Percentiles rank a stretch among this genome's conserved stretches.
Conservation (phyloP, 2,888 invertebrate genomes). For the Rhagium mordax region DNA sequence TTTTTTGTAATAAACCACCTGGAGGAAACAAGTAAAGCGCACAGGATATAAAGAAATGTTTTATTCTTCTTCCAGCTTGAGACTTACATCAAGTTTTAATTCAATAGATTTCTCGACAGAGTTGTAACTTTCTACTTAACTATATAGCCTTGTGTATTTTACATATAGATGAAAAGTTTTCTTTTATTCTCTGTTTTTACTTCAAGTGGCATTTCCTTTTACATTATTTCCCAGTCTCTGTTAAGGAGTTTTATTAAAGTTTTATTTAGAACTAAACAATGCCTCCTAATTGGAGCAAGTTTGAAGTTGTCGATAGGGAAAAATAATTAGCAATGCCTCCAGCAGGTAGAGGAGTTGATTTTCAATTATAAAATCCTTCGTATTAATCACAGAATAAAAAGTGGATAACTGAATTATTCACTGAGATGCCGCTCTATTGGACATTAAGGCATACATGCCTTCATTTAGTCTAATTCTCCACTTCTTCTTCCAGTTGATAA, state of each 20-base stretch:
- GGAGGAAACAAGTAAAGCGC: background rate
- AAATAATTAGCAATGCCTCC: no score
- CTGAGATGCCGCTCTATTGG: no score
- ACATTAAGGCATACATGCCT: no score
- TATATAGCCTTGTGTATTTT: background rate
- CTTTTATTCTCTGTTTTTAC: background rate
- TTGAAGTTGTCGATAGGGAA: no score
- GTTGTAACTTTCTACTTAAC: constrained; percentile 8
- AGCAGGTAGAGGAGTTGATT: no score
- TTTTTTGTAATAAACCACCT: no score
- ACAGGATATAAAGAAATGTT: background rate
- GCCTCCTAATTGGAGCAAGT: background rate
- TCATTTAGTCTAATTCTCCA: no score
- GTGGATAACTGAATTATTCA: no score
- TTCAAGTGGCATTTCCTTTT: background rate
- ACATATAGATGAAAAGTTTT: background rate
- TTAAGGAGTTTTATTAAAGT: background rate
- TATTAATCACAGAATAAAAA: no score
- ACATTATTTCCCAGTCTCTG: background rate
- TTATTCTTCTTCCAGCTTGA: background rate
- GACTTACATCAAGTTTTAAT: constrained; percentile 2
- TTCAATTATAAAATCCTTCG: no score
- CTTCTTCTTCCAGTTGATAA: no score
- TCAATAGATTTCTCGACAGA: background rate
- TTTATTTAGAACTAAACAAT: background rate